Conservation (phyloP, 2,888 invertebrate species). For the Caenorhabditis sp. region DNA sequence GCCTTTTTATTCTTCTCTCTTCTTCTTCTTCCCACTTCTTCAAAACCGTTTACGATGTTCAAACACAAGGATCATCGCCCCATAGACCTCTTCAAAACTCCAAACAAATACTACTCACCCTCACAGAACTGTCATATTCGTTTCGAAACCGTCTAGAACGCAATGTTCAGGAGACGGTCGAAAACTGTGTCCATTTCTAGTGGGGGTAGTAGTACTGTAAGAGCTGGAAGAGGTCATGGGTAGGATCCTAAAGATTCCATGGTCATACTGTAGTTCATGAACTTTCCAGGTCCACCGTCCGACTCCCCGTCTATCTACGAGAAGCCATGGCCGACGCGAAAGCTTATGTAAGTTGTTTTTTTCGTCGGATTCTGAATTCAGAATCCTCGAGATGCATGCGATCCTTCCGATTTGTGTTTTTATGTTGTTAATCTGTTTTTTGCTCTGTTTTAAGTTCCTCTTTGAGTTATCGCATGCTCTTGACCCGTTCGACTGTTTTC, state of each 20-base stretch:
- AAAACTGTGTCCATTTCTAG: constrained; percentile 34
- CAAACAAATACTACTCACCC: constrained; percentile 19
- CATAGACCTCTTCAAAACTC: constrained; percentile 41
- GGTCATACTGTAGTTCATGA: not conserved
- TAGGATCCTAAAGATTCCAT: not conserved
- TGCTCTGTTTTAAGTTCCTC: not conserved
- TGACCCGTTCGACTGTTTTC: constrained; percentile 45
- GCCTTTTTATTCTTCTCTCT: constrained; percentile 8
- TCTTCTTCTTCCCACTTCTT: constrained; percentile 11
- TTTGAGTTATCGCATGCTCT: constrained; percentile 33
- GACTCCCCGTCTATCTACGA: constrained; percentile 49
- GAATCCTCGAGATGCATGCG: constrained; percentile 24
- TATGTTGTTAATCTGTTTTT: constrained; percentile 19
- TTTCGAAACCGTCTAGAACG: constrained; percentile 2
- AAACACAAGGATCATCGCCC: constrained; percentile 41
- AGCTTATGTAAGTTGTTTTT: constrained; percentile 46
- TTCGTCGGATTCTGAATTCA: not conserved
- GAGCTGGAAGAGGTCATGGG: constrained; percentile 37
- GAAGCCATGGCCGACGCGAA: constrained; percentile 60
- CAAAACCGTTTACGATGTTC: constrained; percentile 50
- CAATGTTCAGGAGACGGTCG: constrained; percentile 45
- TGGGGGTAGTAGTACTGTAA: constrained; percentile 31
- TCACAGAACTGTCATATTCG: not conserved
- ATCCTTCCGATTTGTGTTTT: constrained; percentile 39
- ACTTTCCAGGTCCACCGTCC: constrained; percentile 34